phyloP scores from a whole-genome alignment of 2,888 invertebrate genomes.

The Amphimallon solstitiale region DNA sequence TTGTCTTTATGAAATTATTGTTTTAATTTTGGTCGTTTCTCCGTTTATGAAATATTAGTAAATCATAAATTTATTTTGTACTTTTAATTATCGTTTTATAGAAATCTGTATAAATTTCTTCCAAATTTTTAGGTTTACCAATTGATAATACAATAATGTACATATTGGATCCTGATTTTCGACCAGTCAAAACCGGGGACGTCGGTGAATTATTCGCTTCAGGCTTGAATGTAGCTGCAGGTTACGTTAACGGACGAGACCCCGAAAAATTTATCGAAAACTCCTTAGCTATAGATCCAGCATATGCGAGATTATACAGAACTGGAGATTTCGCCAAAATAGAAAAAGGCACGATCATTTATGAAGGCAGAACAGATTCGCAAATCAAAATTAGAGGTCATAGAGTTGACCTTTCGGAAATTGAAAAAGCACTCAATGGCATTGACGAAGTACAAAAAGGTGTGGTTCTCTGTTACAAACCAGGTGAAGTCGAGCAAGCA shows the following conservation, averaged over 20 bases:
- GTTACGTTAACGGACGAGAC: slow-evolving; percentile 81
- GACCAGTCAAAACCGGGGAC: slow-evolving; percentile 76
- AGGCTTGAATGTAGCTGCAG: slow-evolving; percentile 81
- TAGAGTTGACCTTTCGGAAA: slow-evolving; percentile 84
- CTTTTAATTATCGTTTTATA: no score
- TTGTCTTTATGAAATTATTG: no score
- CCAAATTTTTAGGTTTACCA: slow-evolving; percentile 70
- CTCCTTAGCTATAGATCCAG: slow-evolving; percentile 74
- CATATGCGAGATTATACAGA: slow-evolving; percentile 78
- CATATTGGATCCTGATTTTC: slow-evolving; percentile 78
- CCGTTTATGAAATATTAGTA: no score
- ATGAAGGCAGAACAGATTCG: slow-evolving; percentile 86
- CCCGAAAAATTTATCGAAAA: slow-evolving; percentile 80
- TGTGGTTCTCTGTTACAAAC: slow-evolving; percentile 81
- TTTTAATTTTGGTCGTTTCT: no score
- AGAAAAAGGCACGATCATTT: slow-evolving; percentile 72
- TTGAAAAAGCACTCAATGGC: slow-evolving; percentile 77
- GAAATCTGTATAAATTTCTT: not conserved
- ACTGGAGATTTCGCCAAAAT: slow-evolving; percentile 87
- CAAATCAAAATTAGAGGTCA: slow-evolving; percentile 87
- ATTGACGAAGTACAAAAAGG: slow-evolving; percentile 77
- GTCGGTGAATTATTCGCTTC: slow-evolving; percentile 86
- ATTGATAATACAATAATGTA: slow-evolving; percentile 85
- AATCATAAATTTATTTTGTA: no score
- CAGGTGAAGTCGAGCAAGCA: slow-evolving; percentile 77